A percentile compares a stretch with the other conserved stretches of the same genome.
Evolutionary conservation across 2,113 vertebrate species (phyloP).

Genomic region (Gallinago undulata): DNA sequence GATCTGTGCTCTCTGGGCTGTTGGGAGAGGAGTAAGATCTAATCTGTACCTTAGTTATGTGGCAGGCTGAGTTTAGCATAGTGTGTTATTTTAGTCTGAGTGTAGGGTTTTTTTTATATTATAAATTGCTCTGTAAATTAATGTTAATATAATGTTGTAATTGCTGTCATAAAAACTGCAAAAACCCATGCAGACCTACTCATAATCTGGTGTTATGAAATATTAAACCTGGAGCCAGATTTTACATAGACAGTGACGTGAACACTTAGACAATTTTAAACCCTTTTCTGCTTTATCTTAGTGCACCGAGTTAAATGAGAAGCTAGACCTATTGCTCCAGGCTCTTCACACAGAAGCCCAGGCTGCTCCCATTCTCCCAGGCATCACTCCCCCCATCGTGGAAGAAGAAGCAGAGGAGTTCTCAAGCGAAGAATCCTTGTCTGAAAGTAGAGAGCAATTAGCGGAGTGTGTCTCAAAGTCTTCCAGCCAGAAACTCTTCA

Average conservation of each 20-base stretch:
- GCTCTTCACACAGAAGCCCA: slow-evolving; percentile 86
- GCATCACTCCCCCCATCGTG: slow-evolving; percentile 79
- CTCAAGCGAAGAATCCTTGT: slow-evolving; percentile 89
- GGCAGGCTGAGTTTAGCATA: background rate
- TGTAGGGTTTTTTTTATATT: fast-evolving
- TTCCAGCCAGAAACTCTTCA: slow-evolving; percentile 79
- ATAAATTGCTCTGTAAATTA: background rate
- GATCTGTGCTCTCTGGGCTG: background rate
- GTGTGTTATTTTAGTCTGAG: background rate
- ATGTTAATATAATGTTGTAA: background rate
- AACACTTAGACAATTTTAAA: background rate
- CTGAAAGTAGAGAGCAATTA: slow-evolving; percentile 87
- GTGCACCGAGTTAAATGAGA: slow-evolving; percentile 94
- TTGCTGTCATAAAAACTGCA: background rate
- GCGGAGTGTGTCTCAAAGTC: slow-evolving; percentile 79
- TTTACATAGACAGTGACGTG: background rate
- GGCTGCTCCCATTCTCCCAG: slow-evolving; percentile 66
- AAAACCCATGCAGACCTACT: background rate
- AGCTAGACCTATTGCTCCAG: slow-evolving; percentile 91
- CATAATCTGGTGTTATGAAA: background rate
- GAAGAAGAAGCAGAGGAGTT: slow-evolving; percentile 89
- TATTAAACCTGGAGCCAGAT: background rate
- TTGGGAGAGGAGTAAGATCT: background rate
- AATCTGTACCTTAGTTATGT: background rate
- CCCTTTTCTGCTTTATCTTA: slow-evolving; percentile 48